Evolutionary conservation across 2,113 vertebrate genomes (phyloP).

Genomic region (Sclerurus mexicanus): DNA sequence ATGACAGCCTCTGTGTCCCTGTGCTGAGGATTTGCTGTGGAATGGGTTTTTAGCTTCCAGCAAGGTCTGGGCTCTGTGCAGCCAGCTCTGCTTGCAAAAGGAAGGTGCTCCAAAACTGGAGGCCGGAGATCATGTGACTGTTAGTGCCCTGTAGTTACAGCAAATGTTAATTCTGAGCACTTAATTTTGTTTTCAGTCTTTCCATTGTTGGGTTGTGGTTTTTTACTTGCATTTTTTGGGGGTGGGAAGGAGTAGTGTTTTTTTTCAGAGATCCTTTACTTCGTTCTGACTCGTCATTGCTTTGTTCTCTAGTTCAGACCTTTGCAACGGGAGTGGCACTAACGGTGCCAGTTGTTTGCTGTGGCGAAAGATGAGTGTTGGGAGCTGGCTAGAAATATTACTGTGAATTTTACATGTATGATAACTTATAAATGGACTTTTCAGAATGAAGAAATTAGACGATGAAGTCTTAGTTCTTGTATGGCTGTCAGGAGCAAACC

Average conservation of each 20-base stretch:
- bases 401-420: not conserved
- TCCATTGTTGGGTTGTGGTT: not conserved
- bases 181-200: not conserved
- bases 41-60: not conserved
- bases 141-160: not conserved
- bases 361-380: not conserved
- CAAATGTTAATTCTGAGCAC: not conserved
- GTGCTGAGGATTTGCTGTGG: not conserved
- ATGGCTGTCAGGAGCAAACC: not conserved
- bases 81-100: not conserved
- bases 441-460: not conserved
- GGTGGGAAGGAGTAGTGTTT: not conserved
- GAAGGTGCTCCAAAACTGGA: not conserved
- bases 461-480: not conserved
- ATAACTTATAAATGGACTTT: not conserved
- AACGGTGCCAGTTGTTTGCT: not conserved
- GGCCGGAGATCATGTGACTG: not conserved
- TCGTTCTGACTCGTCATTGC: not conserved
- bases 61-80: not conserved
- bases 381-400: not conserved
- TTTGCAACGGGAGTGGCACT: not conserved
- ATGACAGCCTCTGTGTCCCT: not conserved
- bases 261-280: not conserved
- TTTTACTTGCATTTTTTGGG: not conserved
- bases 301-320: not conserved